phyloP scores from a whole-genome alignment of 2,888 invertebrate species.

The Brachyopa scutellaris region DNA sequence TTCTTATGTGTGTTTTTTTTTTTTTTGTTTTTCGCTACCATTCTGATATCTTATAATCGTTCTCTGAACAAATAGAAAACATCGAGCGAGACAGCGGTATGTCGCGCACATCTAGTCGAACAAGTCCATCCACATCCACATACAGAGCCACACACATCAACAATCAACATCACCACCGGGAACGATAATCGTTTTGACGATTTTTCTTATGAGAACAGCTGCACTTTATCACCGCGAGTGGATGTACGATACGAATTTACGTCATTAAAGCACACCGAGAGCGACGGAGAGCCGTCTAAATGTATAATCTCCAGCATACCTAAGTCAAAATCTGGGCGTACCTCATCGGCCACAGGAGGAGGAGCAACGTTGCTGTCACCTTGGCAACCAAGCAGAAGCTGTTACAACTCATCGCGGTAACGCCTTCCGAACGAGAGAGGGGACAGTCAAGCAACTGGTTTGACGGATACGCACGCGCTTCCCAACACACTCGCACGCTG shows the following conservation, averaged over 20 bases:
- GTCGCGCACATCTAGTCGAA: constrained; percentile 36
- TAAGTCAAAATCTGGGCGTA: constrained; percentile 21
- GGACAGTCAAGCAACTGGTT: constrained; percentile 62
- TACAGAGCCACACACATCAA: constrained; percentile 62
- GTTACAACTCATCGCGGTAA: not conserved
- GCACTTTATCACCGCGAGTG: constrained; percentile 57
- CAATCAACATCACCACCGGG: too few relatives aligned
- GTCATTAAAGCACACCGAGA: constrained; percentile 39
- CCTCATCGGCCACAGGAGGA: not conserved
- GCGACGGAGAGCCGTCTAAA: constrained; percentile 39
- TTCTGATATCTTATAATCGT: constrained; percentile 63
- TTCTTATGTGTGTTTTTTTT: constrained; percentile 24
- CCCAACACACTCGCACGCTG: constrained; percentile 24
- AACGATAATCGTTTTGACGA: constrained; percentile 65
- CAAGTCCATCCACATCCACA: constrained; percentile 35
- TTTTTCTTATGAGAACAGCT: constrained; percentile 62
- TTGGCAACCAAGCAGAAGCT: constrained; percentile 58
- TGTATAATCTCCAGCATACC: constrained; percentile 38
- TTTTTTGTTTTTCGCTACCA: constrained; percentile 36
- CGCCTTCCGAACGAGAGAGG: constrained; percentile 30
- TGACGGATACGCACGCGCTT: constrained; percentile 51
- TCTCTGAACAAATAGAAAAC: constrained; percentile 70
- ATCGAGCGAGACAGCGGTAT: constrained; percentile 63
- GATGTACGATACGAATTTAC: constrained; percentile 36
- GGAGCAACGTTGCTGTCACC: constrained; percentile 47